Percentiles rank a stretch among this genome's conserved stretches.
These are phyloP conservation scores for Abramis brama DNA, from an alignment of 2,113 vertebrate genomes.

Conservation along the genomic window DNA sequence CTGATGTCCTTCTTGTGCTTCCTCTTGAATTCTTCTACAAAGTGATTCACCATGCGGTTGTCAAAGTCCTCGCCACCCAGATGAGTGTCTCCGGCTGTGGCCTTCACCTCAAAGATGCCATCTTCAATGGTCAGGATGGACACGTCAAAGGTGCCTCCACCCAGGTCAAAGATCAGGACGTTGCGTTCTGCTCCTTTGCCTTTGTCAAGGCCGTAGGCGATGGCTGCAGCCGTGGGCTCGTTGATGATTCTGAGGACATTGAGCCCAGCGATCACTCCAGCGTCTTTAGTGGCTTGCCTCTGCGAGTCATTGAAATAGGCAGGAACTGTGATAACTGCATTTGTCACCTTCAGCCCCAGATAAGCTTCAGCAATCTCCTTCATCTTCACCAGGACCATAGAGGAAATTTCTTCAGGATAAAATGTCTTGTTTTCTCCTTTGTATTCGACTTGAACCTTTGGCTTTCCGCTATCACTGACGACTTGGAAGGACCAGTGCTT, in stretches of 20 bases:
- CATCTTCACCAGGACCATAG: slow-evolving; percentile 63
- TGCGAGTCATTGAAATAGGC: slow-evolving; percentile 89
- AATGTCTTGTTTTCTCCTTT: slow-evolving; percentile 70
- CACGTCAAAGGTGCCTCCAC: background rate
- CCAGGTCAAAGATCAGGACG: slow-evolving; percentile 57
- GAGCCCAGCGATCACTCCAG: slow-evolving; percentile 80
- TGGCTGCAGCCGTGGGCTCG: slow-evolving; percentile 88
- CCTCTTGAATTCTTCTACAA: slow-evolving; percentile 88
- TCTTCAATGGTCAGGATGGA: slow-evolving; percentile 13
- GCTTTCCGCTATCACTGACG: slow-evolving; percentile 65
- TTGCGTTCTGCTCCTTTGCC: slow-evolving; percentile 82
- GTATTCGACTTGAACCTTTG: slow-evolving; percentile 70
- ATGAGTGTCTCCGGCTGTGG: slow-evolving; percentile 9
- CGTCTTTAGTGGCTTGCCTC: slow-evolving; percentile 89
- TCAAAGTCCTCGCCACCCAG: slow-evolving; percentile 6
- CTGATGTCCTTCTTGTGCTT: slow-evolving; percentile 91
- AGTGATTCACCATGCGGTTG: slow-evolving; percentile 80
- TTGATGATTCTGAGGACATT: slow-evolving; percentile 79
- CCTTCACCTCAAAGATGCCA: slow-evolving; percentile 4
- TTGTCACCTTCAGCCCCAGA: slow-evolving; percentile 78
- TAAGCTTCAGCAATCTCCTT: slow-evolving; percentile 57
- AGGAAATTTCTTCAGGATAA: slow-evolving; percentile 71
- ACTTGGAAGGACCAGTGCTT: slow-evolving; percentile 74
- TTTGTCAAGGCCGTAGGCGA: slow-evolving; percentile 91
- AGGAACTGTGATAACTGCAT: slow-evolving; percentile 87